Percentiles rank a stretch among this genome's conserved stretches.
These are phyloP conservation scores for Drosophila teissieri DNA, from an alignment of 1,140 invertebrate species.

Conservation along the genomic window DNA sequence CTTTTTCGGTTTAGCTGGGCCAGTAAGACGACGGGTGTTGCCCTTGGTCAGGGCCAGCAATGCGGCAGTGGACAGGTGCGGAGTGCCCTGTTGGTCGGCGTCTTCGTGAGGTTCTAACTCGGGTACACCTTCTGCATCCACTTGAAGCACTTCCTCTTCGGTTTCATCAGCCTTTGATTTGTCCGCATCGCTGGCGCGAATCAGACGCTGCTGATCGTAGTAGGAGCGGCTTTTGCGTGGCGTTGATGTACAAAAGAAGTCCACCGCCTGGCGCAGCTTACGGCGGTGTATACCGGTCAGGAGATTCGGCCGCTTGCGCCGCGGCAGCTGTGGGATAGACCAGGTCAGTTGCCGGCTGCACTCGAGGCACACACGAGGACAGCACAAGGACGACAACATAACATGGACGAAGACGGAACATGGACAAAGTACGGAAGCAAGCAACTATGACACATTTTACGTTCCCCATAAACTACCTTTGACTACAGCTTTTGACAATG, in stretches of 20 bases:
- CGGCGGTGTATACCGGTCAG: constrained; percentile 46
- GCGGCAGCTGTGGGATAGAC: constrained; percentile 41
- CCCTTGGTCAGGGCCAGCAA: neutral
- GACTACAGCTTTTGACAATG: neutral
- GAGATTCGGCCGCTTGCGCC: constrained; percentile 32
- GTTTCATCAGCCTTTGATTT: neutral
- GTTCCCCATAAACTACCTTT: neutral
- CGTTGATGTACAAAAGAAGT: constrained; percentile 64
- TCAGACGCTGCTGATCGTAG: constrained; percentile 61
- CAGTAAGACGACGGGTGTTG: neutral
- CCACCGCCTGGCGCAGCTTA: constrained; percentile 23
- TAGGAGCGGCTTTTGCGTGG: constrained; percentile 67
- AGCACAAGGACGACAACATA: neutral
- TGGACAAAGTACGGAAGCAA: neutral
- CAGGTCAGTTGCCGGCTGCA: constrained; percentile 1
- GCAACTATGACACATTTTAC: neutral
- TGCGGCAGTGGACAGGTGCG: constrained; percentile 29
- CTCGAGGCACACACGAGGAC: constrained; percentile 10
- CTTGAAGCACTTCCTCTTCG: neutral
- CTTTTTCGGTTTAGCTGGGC: neutral
- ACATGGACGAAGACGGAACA: neutral
- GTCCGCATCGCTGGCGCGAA: constrained; percentile 11
- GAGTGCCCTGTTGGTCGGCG: constrained; percentile 31
- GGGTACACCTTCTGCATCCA: neutral
- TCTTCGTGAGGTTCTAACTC: neutral